Evolutionary conservation across 2,888 invertebrate genomes (phyloP).

Genomic region (Pyrrhia umbra): DNA sequence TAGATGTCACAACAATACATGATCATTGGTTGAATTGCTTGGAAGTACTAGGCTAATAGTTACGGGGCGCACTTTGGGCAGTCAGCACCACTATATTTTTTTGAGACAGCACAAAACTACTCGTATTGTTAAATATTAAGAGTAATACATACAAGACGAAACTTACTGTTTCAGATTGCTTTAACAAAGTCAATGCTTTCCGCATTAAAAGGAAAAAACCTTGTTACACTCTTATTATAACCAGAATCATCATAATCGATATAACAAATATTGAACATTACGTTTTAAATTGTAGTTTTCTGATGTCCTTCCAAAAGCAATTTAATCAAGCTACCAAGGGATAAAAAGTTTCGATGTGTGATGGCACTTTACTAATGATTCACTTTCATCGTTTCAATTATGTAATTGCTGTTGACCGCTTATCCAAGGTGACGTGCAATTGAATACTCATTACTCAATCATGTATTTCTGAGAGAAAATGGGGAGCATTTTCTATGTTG

Average conservation of each 20-base stretch:
- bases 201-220: too few species aligned
- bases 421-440: constrained; percentile 19
- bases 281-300: not conserved
- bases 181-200: too few species aligned
- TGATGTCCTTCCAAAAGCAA: constrained; percentile 14
- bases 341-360: constrained; percentile 7
- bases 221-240: too few species aligned
- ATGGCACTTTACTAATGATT: constrained; percentile 8
- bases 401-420: constrained; percentile 12
- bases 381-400: constrained; percentile 6
- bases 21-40: constrained; percentile 1
- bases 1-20: not conserved
- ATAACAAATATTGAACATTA: not conserved
- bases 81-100: too few species aligned
- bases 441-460: constrained; percentile 6
- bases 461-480: not conserved
- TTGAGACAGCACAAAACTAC: too few species aligned
- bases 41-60: not conserved
- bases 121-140: too few species aligned
- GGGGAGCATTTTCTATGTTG: too few species aligned
- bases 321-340: constrained; percentile 2
- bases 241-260: too few species aligned
- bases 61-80: not conserved
- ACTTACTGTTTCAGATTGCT: too few species aligned
- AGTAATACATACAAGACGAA: too few species aligned